phyloP scores from a whole-genome alignment of 2,113 vertebrate genomes.

The Chunga burmeisteri region DNA sequence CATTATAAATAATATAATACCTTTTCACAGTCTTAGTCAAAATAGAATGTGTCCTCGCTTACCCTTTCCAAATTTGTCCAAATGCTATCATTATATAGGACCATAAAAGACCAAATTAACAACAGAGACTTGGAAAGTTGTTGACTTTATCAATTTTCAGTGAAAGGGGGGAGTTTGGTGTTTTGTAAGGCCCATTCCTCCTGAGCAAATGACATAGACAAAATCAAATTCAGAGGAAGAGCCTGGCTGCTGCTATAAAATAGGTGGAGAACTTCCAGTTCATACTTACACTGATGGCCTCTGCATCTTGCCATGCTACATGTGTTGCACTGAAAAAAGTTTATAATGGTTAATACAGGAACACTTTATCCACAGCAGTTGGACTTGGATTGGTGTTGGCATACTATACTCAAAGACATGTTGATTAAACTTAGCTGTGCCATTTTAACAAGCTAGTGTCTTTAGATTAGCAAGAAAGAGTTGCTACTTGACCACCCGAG shows the following conservation, averaged over 20 bases:
- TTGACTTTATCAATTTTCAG: neutral
- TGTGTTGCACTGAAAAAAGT: neutral
- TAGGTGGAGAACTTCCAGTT: neutral
- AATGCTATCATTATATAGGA: neutral
- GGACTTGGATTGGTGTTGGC: neutral
- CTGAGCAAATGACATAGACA: neutral
- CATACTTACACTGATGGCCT: neutral
- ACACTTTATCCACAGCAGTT: neutral
- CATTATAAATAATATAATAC: neutral
- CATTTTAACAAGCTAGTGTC: neutral
- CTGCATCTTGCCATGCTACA: neutral
- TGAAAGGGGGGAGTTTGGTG: neutral
- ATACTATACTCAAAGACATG: neutral
- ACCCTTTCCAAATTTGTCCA: neutral
- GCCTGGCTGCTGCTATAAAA: neutral
- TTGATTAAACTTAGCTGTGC: neutral
- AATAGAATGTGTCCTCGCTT: conserved; percentile 2
- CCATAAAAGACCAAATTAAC: neutral
- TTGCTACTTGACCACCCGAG: neutral
- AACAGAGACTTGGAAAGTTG: neutral
- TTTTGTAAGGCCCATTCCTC: neutral
- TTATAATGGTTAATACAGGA: neutral
- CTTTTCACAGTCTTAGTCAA: neutral
- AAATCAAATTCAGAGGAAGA: neutral
- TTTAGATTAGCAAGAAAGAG: neutral